A percentile compares a stretch with the other conserved stretches of the same genome.
Conservation (phyloP, 2,113 vertebrate genomes). For the Struthio camelus region DNA sequence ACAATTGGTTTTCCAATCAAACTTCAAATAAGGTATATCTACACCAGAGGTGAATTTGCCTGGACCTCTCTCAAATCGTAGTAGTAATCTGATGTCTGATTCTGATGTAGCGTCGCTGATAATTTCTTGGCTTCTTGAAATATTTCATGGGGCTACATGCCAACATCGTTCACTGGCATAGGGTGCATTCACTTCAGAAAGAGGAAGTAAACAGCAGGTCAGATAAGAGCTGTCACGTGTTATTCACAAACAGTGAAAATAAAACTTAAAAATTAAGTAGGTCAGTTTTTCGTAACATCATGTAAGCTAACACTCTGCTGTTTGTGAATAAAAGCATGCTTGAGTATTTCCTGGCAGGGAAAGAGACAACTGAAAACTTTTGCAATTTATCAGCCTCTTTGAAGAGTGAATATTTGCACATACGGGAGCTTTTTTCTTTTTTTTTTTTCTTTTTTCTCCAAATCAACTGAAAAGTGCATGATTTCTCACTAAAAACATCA, state of each 20-base stretch:
- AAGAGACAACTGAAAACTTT: not conserved
- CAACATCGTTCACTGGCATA: not conserved
- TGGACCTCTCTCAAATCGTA: not conserved
- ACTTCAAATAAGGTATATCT: not conserved
- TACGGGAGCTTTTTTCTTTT: not conserved
- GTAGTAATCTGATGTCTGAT: not conserved
- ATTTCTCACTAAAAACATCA: conserved; percentile 38
- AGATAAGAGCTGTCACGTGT: not conserved
- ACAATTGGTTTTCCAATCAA: not conserved
- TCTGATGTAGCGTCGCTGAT: not conserved
- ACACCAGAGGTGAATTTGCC: not conserved
- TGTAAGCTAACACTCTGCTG: not conserved
- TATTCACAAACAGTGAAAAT: not conserved
- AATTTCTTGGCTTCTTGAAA: not conserved
- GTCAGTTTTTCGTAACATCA: not conserved
- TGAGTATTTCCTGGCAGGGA: not conserved
- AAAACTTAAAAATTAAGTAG: not conserved
- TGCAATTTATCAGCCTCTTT: not conserved
- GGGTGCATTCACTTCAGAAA: conserved; percentile 23
- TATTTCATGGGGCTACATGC: not conserved
- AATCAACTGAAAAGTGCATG: conserved; percentile 41
- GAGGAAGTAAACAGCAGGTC: not conserved
- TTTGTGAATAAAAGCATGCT: conserved; percentile 10
- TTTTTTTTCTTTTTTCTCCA: not conserved
- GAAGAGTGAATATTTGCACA: conserved; percentile 2